Evolutionary conservation across 2,797 vertebrate genomes (phyloP).

Genomic region (Chlorospingus semifuscus): DNA sequence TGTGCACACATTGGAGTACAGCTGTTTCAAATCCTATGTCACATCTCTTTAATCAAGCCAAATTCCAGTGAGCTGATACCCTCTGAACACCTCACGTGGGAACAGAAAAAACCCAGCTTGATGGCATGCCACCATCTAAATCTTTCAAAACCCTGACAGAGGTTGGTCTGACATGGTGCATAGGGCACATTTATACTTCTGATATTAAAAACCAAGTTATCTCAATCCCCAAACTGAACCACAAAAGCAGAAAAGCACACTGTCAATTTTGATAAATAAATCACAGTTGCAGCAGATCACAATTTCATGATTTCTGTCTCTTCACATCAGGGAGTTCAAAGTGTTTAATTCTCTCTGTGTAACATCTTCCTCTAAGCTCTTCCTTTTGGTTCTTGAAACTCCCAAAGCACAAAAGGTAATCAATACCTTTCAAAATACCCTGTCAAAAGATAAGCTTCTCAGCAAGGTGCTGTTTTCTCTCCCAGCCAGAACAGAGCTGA

Average conservation of each 20-base stretch:
- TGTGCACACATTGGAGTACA: not conserved
- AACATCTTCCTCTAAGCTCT: not conserved
- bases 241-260: not conserved
- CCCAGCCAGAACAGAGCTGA: not conserved
- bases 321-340: not conserved
- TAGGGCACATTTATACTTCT: not conserved
- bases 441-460: not conserved
- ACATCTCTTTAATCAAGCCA: not conserved
- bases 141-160: not conserved
- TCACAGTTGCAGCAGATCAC: not conserved
- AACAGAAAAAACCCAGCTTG: not conserved
- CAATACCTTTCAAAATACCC: not conserved
- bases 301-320: not conserved
- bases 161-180: not conserved
- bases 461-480: not conserved
- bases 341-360: not conserved
- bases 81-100: not conserved
- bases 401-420: not conserved
- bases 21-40: not conserved
- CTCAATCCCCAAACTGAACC: not conserved
- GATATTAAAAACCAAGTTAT: not conserved
- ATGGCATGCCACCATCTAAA: not conserved
- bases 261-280: not conserved
- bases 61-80: not conserved
- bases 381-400: not conserved